Percentiles rank a stretch among this genome's conserved stretches.
These are phyloP conservation scores for Onychomys arenicola DNA, from an alignment of 2,797 vertebrate genomes.

Conservation along the genomic window DNA sequence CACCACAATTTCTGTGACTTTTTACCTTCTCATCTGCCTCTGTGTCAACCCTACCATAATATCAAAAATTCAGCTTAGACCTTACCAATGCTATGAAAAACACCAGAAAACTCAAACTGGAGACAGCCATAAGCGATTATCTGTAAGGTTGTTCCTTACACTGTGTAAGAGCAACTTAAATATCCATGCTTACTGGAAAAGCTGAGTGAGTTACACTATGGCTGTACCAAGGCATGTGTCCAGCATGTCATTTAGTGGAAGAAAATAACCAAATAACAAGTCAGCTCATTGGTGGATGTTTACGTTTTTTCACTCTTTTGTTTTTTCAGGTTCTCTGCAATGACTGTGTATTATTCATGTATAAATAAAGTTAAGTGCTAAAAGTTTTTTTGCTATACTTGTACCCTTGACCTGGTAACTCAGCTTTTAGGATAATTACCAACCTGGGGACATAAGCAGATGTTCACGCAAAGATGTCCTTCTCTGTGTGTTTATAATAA, in stretches of 20 bases:
- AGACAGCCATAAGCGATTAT: neutral
- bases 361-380: conserved; percentile 14
- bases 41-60: neutral
- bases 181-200: conserved; percentile 13
- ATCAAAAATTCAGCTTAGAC: neutral
- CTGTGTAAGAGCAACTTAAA: neutral
- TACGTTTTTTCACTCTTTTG: neutral
- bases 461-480: neutral
- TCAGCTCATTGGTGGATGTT: neutral
- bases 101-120: neutral
- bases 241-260: neutral
- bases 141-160: neutral
- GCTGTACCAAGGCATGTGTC: neutral
- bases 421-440: neutral
- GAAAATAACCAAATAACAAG: neutral
- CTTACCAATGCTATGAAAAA: neutral
- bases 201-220: neutral
- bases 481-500: conserved; percentile 10
- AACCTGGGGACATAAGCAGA: conserved; percentile 29
- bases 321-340: conserved; percentile 20
- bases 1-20: neutral
- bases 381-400: neutral
- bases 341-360: conserved; percentile 1
- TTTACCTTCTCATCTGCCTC: neutral
- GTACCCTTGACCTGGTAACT: neutral